These are phyloP conservation scores for Limonius californicus DNA, from an alignment of 1,140 invertebrate species.

Conservation along the genomic window DNA sequence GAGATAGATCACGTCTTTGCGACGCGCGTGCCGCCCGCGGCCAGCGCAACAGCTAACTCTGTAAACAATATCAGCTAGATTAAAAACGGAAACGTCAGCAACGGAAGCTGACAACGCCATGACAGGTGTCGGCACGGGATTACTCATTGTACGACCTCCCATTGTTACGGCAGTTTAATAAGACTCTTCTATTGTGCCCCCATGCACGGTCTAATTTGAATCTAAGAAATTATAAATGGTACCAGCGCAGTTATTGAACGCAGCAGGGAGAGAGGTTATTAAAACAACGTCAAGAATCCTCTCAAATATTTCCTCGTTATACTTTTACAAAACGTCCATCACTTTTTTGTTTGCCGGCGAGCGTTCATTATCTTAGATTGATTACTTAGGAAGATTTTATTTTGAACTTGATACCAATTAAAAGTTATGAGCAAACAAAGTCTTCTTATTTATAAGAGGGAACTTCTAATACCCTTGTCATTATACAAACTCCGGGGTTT, in stretches of 20 bases:
- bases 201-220: not conserved
- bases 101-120: slow-evolving; percentile 34
- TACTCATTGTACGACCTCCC: slow-evolving; percentile 27
- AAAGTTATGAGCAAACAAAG: not conserved
- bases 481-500: not conserved
- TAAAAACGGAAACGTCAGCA: slow-evolving; percentile 38
- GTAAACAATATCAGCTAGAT: slow-evolving; percentile 39
- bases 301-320: slow-evolving; percentile 2
- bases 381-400: slow-evolving; percentile 10
- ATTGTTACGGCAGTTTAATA: slow-evolving; percentile 33
- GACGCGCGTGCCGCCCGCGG: slow-evolving; percentile 29
- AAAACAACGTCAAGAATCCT: not conserved
- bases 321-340: slow-evolving; percentile 1
- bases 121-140: slow-evolving; percentile 37
- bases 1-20: slow-evolving; percentile 31
- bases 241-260: not conserved
- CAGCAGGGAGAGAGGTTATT: not conserved
- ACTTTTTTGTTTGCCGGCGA: not conserved
- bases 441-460: slow-evolving; percentile 3
- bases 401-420: slow-evolving; percentile 14
- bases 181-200: slow-evolving; percentile 17
- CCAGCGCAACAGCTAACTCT: slow-evolving; percentile 26
- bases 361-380: slow-evolving; percentile 14
- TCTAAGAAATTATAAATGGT: not conserved
- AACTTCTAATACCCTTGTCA: not conserved